Evolutionary conservation across 2,113 vertebrate species (phyloP), one percentile per base, ranked within the genome.

Genomic region (Bos javanicus): DNA sequence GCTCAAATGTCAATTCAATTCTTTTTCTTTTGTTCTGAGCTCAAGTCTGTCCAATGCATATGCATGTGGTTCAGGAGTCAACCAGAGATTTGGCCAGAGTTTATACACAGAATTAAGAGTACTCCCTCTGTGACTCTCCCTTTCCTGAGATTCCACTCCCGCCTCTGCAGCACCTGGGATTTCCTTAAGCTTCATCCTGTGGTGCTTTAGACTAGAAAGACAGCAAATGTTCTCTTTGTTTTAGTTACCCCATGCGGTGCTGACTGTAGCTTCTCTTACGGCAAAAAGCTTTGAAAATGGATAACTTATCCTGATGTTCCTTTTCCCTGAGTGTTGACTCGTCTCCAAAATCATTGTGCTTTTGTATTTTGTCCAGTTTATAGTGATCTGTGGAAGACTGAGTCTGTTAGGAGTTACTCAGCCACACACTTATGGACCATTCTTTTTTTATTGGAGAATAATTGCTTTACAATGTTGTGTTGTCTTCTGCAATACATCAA

Each of bases 351-450:
- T 74, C 36, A 78, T 28, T 36, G 30, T 81, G 28, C 36, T 81
- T 96, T 85, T 90, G 43, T 90, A 50, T 87, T 95, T 93, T 82
- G 60, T 78, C 60, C 46, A 71, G 26, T 95, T 95, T 78, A 87
- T 36, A 86, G 50, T 81, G 39, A 26, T 78, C 57, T 85, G 25
- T 56, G 54, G 36, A 89, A 39, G 33, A 74, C 1, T 90, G 14
- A 59, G 4, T 82, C 17, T 86, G 36, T 54, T 71, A 81, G 43
- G 67, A 88, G 83, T 36, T 67, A 86, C 43, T 89, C 30, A 60
- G 52, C 54, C 50, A 80, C 59, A 43, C 5, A 84, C 7, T 43
- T 80, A n/a, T 21, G 21, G 48, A 76, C 25, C 19, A 39, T 76
- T 39, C 71, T 43, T 76, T 76, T 36, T 76, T 43, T 43, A 76